Evolutionary conservation across 2,888 invertebrate genomes (phyloP).

Genomic region (Chrysolina haemoptera): DNA sequence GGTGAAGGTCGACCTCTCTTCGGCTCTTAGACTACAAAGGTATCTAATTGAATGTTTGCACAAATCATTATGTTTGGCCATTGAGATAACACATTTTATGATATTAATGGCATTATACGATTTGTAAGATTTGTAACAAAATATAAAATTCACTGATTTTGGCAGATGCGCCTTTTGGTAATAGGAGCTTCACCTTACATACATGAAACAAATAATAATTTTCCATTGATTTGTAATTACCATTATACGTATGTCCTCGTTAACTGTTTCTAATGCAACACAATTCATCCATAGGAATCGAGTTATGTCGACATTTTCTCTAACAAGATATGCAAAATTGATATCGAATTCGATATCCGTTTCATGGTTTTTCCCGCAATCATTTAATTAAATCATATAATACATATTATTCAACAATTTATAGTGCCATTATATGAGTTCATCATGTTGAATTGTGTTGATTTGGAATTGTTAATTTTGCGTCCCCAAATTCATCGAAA

Average conservation of each 20-base stretch:
- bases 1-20: too few relatives aligned
- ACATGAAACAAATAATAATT: background rate
- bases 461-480: background rate
- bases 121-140: too few relatives aligned
- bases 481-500: background rate
- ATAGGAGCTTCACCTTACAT: too few relatives aligned
- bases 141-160: too few relatives aligned
- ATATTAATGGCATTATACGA: too few relatives aligned
- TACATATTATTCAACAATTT: slow-evolving; percentile 8
- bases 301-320: background rate
- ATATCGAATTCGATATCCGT: slow-evolving; percentile 13
- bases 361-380: slow-evolving; percentile 8
- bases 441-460: background rate
- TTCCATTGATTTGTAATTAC: background rate
- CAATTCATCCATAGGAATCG: background rate
- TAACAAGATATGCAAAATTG: slow-evolving; percentile 18
- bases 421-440: background rate
- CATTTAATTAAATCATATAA: slow-evolving; percentile 14
- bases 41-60: too few relatives aligned
- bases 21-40: too few relatives aligned
- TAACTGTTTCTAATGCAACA: background rate
- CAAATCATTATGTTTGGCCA: too few relatives aligned
- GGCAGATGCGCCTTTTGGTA: too few relatives aligned
- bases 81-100: too few relatives aligned
- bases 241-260: background rate